phyloP scores from a whole-genome alignment of 2,113 vertebrate species.

The Labeo catla region DNA sequence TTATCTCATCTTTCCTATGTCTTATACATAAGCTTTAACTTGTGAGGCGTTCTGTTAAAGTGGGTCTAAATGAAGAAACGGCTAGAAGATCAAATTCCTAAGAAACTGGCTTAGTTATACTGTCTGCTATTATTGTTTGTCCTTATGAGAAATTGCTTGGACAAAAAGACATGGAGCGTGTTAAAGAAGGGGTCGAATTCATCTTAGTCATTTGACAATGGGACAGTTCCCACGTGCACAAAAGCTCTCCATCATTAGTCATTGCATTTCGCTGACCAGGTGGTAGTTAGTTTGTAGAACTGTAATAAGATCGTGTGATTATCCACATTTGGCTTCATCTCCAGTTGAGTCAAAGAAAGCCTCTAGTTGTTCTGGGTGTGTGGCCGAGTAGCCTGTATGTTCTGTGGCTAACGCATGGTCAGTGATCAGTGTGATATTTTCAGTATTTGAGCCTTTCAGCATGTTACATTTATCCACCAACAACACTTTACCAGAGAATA shows the following conservation, averaged over 20 bases:
- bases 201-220: conserved; percentile 15
- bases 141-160: conserved; percentile 12
- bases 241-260: not conserved
- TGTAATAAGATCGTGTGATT: conserved; percentile 24
- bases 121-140: conserved; percentile 46
- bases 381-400: not conserved
- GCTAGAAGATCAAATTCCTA: not conserved
- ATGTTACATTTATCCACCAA: not conserved
- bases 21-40: not conserved
- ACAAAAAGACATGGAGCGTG: not conserved
- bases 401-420: not conserved
- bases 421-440: not conserved
- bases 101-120: conserved; percentile 26
- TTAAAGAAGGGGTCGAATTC: not conserved
- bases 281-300: not conserved
- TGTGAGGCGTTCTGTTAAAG: not conserved
- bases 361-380: conserved; percentile 1
- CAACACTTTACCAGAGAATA: not conserved
- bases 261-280: not conserved
- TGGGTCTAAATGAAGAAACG: not conserved
- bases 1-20: not conserved
- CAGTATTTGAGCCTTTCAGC: not conserved
- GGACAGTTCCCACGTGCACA: not conserved
- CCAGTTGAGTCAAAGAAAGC: conserved; percentile 11
- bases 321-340: conserved; percentile 12